These are phyloP conservation scores for Anoncus sp. DNA, from an alignment of 2,888 invertebrate genomes.

Conservation along the genomic window DNA sequence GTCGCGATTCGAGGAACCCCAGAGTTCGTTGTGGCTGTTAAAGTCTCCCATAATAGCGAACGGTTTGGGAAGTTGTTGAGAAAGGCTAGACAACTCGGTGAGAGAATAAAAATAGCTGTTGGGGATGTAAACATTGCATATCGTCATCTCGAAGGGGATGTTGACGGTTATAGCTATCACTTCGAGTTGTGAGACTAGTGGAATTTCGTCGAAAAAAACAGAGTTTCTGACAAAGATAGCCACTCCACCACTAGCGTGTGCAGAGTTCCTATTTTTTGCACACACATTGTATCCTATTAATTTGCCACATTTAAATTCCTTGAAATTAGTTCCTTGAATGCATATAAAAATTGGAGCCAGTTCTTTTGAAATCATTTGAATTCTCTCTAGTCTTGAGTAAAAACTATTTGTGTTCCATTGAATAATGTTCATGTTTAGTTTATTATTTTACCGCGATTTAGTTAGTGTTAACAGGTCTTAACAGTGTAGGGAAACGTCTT, in stretches of 20 bases:
- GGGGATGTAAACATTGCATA: constrained; percentile 43
- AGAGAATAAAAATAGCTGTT: too few species aligned
- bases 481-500: too few species aligned
- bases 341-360: constrained; percentile 51
- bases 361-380: constrained; percentile 31
- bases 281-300: constrained; percentile 39
- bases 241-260: constrained; percentile 50
- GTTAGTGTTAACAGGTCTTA: background rate
- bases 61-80: too few species aligned
- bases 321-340: constrained; percentile 63
- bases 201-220: background rate
- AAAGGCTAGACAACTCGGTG: too few species aligned
- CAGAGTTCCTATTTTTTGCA: background rate
- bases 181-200: background rate
- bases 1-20: constrained; percentile 62
- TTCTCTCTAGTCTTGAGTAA: background rate
- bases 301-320: constrained; percentile 23
- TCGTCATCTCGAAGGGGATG: constrained; percentile 32
- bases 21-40: background rate
- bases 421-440: constrained; percentile 32
- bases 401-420: constrained; percentile 40
- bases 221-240: constrained; percentile 28
- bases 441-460: too few species aligned
- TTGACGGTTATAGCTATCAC: constrained; percentile 17
- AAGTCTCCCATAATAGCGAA: too few species aligned